A percentile compares a stretch with the other conserved stretches of the same genome.
These are phyloP conservation scores for Rhinogobio ventralis DNA, from an alignment of 2,797 vertebrate genomes.

Conservation along the genomic window DNA sequence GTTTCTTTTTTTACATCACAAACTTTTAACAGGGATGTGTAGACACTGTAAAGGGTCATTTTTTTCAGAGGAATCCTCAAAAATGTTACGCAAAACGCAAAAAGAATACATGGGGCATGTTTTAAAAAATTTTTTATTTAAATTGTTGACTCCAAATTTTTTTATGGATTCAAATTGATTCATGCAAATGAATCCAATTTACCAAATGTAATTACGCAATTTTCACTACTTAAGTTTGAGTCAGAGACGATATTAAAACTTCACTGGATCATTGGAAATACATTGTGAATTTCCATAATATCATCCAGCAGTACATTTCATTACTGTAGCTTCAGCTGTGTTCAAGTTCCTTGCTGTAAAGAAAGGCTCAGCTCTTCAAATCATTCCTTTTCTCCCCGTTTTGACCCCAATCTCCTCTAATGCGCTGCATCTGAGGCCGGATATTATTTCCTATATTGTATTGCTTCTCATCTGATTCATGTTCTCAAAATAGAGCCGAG, in stretches of 20 bases:
- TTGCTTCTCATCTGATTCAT: slow-evolving; percentile 57
- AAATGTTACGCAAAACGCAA: no score
- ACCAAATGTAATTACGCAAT: background rate
- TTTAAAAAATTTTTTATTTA: slow-evolving; percentile 18
- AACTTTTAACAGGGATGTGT: background rate
- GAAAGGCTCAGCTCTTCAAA: slow-evolving; percentile 1
- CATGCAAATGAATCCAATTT: background rate
- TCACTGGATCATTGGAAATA: background rate
- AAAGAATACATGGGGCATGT: background rate
- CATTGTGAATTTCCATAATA: slow-evolving; percentile 4
- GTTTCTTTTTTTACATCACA: background rate
- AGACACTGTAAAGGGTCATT: background rate
- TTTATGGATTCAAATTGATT: background rate
- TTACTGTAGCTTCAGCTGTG: slow-evolving; percentile 4
- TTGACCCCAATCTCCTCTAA: slow-evolving; percentile 50
- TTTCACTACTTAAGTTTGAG: background rate
- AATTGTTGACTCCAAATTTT: background rate
- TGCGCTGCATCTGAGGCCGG: slow-evolving; percentile 15
- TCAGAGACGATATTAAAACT: background rate
- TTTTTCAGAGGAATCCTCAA: background rate
- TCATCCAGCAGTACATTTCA: background rate
- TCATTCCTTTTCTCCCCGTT: slow-evolving; percentile 1
- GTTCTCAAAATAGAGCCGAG: slow-evolving; percentile 56
- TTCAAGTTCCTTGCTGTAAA: background rate
- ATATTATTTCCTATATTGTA: slow-evolving; percentile 54